A percentile compares a stretch with the other conserved stretches of the same genome.
Conservation (phyloP, 2,797 vertebrate genomes). For the Spheniscus humboldti region DNA sequence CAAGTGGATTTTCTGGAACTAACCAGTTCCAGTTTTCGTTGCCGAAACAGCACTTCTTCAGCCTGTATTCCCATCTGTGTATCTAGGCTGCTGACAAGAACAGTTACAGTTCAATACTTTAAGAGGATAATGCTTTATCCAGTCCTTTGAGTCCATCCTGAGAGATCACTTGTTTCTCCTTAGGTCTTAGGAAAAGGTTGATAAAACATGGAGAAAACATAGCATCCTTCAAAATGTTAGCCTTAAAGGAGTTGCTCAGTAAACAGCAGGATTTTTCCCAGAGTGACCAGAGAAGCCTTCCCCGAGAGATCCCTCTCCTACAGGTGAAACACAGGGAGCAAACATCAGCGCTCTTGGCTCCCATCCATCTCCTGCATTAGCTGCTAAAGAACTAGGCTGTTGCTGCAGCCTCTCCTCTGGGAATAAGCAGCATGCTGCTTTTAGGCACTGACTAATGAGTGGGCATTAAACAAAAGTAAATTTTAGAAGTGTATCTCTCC, state of each 20-base stretch:
- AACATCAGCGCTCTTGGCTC: not conserved
- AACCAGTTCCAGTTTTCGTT: not conserved
- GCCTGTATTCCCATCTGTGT: accelerated
- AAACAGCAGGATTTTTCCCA: not conserved
- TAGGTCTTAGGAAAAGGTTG: not conserved
- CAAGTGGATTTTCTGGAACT: not conserved
- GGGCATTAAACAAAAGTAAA: not conserved
- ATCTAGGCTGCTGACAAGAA: not conserved
- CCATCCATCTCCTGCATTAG: not conserved
- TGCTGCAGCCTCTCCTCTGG: not conserved
- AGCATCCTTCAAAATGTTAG: not conserved
- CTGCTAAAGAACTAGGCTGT: not conserved
- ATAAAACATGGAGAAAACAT: not conserved
- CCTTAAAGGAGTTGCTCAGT: not conserved
- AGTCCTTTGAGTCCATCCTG: not conserved
- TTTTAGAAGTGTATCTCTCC: not conserved
- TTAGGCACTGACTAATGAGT: constrained; percentile 30
- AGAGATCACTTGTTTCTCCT: not conserved
- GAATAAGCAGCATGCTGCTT: constrained; percentile 30
- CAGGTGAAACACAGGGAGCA: not conserved
- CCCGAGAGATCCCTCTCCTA: not conserved
- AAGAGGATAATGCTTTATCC: not conserved
- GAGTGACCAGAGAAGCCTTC: not conserved
- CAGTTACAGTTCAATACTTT: not conserved
- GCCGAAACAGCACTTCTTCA: not conserved